Percentiles rank a stretch among this genome's conserved stretches.
These are phyloP conservation scores for Chauna torquata DNA, from an alignment of 2,113 vertebrate genomes.

Conservation along the genomic window DNA sequence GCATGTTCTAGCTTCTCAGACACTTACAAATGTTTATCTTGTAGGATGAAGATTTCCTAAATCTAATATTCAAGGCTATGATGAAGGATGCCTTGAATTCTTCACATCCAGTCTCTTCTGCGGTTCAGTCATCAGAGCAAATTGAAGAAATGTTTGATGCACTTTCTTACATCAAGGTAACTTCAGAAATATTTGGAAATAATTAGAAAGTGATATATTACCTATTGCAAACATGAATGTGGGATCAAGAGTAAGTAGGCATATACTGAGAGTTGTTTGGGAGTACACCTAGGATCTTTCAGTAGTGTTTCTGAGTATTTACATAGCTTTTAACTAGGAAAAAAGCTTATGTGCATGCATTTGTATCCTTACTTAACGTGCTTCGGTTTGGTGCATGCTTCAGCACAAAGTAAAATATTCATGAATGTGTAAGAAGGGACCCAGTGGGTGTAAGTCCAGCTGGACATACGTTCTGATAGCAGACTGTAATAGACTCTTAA, in stretches of 20 bases:
- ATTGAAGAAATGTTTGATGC: constrained; percentile 97
- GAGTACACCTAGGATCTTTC: not conserved
- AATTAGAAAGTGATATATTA: not conserved
- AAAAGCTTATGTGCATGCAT: not conserved
- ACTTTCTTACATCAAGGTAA: constrained; percentile 94
- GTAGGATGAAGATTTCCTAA: constrained; percentile 89
- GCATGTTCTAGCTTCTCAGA: not conserved
- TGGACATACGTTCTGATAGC: not conserved
- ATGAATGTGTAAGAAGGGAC: not conserved
- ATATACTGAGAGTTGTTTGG: not conserved
- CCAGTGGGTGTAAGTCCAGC: not conserved
- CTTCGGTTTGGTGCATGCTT: not conserved
- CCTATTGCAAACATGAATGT: not conserved
- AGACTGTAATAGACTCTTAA: not conserved
- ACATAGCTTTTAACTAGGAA: not conserved
- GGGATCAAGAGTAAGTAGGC: not conserved
- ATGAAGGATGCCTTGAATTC: constrained; percentile 90
- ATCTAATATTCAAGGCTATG: constrained; percentile 84
- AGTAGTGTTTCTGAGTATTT: not conserved
- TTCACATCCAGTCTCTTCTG: constrained; percentile 87
- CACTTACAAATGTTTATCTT: not conserved
- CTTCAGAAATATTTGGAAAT: not conserved
- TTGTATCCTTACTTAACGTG: not conserved
- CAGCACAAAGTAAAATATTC: not conserved
- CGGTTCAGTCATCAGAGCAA: constrained; percentile 85